Evolutionary conservation across 2,113 vertebrate genomes (phyloP).

Genomic region (Butorides virescens): DNA sequence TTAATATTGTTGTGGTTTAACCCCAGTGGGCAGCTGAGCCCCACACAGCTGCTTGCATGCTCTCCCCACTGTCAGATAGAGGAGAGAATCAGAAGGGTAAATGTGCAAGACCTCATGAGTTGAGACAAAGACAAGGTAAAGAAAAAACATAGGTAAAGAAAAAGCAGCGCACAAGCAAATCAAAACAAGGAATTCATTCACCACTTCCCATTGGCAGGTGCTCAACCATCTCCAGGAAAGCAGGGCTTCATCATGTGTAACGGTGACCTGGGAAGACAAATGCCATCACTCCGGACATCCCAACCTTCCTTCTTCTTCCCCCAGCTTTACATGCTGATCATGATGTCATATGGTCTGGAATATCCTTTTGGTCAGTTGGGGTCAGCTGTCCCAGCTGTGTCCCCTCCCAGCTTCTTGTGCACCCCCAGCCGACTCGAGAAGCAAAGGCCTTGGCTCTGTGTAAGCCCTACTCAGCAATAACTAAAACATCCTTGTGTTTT

Average conservation of each 20-base stretch:
- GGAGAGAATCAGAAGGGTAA: background rate
- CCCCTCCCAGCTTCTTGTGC: no score
- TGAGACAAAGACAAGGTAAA: background rate
- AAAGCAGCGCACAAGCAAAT: background rate
- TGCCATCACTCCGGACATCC: accelerated
- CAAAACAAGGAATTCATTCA: background rate
- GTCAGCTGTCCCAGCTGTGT: no score
- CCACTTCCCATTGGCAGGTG: accelerated
- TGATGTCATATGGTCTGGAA: no score
- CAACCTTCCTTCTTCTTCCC: background rate
- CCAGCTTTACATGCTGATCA: no score
- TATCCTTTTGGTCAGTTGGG: no score
- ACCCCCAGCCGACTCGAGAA: no score
- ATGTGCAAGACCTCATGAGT: background rate
- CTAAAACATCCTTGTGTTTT: background rate
- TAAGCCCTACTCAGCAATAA: no score
- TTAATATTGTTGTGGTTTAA: background rate
- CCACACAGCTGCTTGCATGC: background rate
- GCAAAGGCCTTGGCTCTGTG: no score
- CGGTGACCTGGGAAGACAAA: background rate
- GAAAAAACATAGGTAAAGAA: background rate
- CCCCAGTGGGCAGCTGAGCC: background rate
- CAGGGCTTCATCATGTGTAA: accelerated
- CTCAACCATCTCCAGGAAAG: background rate
- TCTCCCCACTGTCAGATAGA: background rate